Evolutionary conservation across 2,113 vertebrate genomes (phyloP), one percentile per base, ranked within the genome.

Genomic region (Zeus faber): DNA sequence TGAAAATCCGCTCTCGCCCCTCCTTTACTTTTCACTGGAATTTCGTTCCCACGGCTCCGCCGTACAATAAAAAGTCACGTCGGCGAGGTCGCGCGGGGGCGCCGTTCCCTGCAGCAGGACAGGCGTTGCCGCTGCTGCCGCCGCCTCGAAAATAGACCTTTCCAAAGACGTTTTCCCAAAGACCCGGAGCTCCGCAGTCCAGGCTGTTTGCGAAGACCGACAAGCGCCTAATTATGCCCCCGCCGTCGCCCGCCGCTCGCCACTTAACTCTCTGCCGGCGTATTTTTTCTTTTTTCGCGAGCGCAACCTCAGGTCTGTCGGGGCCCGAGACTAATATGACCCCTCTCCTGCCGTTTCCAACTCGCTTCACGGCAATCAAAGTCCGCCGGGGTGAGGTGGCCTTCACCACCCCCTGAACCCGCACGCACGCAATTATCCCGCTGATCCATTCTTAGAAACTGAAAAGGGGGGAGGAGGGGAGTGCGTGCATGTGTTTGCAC

Each of bases 321-420:
- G 24, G 20, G 64, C 68, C 49, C n/a, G 26, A 14, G 68, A 79
- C 68, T 65, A 64, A 65, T 56, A 48, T 27, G 33, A 52, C 51
- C 40, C 71, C 61, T 77, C 68, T 85, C 84, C 85, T 85, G 71
- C 62, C 67, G 68, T 84, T 81, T 67, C 67, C 58, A 2, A 2
- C 58, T 70, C 31, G 2, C 31, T 73, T 37, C n/a, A n/a, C 56
- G 61, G 10, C 67, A 79, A 80, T 67, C 62, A 59, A 74, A 74
- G 51, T 75, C 68, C 57, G 31, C n/a, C 62, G 56, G 74, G 74
- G 78, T 52, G 54, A 52, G 35, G 58, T 6, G 33, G 57, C 40
- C 63, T 62, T 60, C 54, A 16, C 31, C 9, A 13, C 31, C 3
- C 31, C 3, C 31, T 31, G 6, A n/a, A 1, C 27, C 27, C 27